phyloP scores from a whole-genome alignment of 2,797 vertebrate genomes.

The Valencia hispanica region DNA sequence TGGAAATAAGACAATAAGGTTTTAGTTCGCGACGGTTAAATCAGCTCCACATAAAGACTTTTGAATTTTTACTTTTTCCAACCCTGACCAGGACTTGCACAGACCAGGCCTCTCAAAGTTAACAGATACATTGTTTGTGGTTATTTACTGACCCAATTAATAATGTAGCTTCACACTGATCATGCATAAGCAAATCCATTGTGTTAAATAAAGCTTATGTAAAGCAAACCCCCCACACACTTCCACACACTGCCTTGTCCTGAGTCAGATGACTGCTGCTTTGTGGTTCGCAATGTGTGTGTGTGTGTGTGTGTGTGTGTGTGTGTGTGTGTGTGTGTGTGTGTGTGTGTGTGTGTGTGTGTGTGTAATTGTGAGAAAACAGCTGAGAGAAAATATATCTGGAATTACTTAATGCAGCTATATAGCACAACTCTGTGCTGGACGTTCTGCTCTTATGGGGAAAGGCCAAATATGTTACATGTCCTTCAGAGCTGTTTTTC shows the following conservation, averaged over 20 bases:
- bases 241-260: constrained; percentile 21
- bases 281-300: constrained; percentile 3
- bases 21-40: not conserved
- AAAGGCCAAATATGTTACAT: not conserved
- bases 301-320: constrained; percentile 14
- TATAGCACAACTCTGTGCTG: constrained; percentile 26
- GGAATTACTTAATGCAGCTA: constrained; percentile 60
- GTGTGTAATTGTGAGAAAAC: constrained; percentile 33
- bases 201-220: constrained; percentile 29
- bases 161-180: constrained; percentile 3
- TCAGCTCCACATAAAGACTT: not conserved
- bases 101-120: not conserved
- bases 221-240: constrained; percentile 31
- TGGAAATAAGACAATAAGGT: not conserved
- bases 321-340: constrained; percentile 12
- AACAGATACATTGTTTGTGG: not conserved
- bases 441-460: constrained; percentile 7
- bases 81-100: not conserved
- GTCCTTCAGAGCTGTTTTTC: constrained; percentile 11
- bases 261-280: constrained; percentile 62
- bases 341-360: constrained; percentile 1
- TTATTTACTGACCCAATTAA: not conserved
- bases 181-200: constrained; percentile 28
- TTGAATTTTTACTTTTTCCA: not conserved
- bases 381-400: constrained; percentile 46